Base-by-base conservation (phyloP, 2,888 invertebrate genomes). In the Cheilosia scutellata region DNA sequence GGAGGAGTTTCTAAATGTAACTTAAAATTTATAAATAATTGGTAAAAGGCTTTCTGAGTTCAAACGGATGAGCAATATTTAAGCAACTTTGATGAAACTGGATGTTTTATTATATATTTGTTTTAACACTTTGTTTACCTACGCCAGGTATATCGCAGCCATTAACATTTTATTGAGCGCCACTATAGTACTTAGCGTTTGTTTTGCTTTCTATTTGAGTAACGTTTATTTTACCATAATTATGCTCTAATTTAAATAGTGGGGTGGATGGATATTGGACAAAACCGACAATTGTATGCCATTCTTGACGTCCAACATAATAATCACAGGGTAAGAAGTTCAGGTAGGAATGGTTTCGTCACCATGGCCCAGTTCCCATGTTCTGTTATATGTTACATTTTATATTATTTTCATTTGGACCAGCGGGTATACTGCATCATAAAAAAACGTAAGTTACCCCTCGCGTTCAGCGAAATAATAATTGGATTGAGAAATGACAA, bases 401-500 rank as follows among this genome's bases (percentile, higher is more conserved):
- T 31, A 4, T 2, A 25, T 53, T 53, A 9, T 74, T 68, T 49
- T 49, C 16, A 42, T 11, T 55, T 62, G 25, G 27, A 68, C 68
- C 40, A 49, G 29, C 68, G 68, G 6, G n/a, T 9, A 51, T 75
- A 57, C 33, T 42, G 16, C 47, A 20, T 42, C 49, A 49, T 11
- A 37, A 53, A 53, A 47, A 29, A n/a, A 33, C 13, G 6, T 37
- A 4, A 51, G 5, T 20, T 37, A 13, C 40, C 55, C 37, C 40
- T 44, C 0, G 6, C 47, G 40, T 49, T 51, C 9, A 37, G 55
- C 4, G n/a, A 70, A 76, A 70, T 44, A 44, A 51, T 76, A 82
- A 82, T 82, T 77, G 77, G 71, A 77, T 82, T 77, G 42, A n/a
- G 31, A 66, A 60, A 16, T 53, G 55, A 27, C 40, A 31, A 60